Conservation (phyloP, 2,113 vertebrate species). For the Platycercus adscitus region DNA sequence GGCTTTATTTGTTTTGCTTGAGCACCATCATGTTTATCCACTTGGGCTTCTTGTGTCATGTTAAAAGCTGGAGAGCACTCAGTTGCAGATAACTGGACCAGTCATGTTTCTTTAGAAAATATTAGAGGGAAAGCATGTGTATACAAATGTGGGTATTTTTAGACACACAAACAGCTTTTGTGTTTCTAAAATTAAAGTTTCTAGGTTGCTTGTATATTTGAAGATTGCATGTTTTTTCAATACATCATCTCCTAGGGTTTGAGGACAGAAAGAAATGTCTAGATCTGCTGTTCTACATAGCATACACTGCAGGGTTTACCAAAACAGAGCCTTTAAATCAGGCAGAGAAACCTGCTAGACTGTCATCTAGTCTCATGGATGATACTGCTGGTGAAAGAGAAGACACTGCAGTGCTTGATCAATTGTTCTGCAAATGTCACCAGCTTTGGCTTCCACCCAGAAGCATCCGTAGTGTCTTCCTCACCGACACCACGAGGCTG, state of each 20-base stretch:
- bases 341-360: background rate
- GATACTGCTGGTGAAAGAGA: background rate
- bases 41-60: background rate
- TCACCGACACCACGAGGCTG: rapidly evolving
- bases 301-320: background rate
- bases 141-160: background rate
- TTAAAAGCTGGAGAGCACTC: background rate
- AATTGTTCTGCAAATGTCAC: background rate
- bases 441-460: background rate
- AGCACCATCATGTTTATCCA: background rate
- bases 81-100: background rate
- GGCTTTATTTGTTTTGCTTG: background rate
- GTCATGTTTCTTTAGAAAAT: background rate
- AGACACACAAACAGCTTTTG: background rate
- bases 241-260: background rate
- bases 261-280: background rate
- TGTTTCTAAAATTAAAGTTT: background rate
- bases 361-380: background rate
- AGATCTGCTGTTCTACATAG: background rate
- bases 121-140: background rate
- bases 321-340: background rate
- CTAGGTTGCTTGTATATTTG: background rate
- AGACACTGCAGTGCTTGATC: background rate
- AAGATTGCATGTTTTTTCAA: background rate
- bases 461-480: background rate